These are phyloP conservation scores for Patiria pectinifera DNA, from an alignment of 53 echinoderm and acorn worm genomes.

Conservation along the genomic window DNA sequence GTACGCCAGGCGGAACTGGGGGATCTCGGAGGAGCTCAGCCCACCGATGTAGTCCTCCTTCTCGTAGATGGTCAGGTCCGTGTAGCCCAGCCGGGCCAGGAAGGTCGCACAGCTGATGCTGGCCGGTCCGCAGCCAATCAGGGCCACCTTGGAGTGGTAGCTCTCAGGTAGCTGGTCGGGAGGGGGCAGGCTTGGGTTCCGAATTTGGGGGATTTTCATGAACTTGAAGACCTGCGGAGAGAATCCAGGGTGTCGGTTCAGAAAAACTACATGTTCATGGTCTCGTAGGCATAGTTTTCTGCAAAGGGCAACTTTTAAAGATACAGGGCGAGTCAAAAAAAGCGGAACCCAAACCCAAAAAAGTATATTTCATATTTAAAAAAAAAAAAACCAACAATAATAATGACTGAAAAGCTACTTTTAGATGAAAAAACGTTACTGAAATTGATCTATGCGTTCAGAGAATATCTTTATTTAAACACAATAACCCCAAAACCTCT, in stretches of 20 bases:
- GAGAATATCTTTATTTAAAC: no score
- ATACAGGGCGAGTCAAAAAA: no score
- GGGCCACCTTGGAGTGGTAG: slow-evolving; percentile 86
- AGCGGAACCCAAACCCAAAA: no score
- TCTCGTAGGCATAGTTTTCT: no score
- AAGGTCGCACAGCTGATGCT: slow-evolving; percentile 98
- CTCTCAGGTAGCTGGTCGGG: slow-evolving; percentile 85
- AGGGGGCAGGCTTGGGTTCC: slow-evolving; percentile 80
- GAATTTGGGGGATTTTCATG: slow-evolving; percentile 96
- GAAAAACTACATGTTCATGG: neutral
- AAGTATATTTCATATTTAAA: no score
- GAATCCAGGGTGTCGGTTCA: neutral
- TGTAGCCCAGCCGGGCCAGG: slow-evolving; percentile 89
- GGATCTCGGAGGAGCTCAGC: slow-evolving; percentile 93
- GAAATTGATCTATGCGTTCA: no score
- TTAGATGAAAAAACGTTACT: no score
- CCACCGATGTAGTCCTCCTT: slow-evolving; percentile 94
- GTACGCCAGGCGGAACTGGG: slow-evolving; percentile 92
- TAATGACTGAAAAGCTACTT: no score
- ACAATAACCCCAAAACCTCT: no score
- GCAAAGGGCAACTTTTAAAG: no score
- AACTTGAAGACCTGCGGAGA: slow-evolving; percentile 82
- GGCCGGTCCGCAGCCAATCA: slow-evolving; percentile 96
- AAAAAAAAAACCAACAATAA: no score
- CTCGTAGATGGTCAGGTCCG: slow-evolving; percentile 90